Conservation (phyloP, 2,113 vertebrate species). For the Ptilorrhoa leucosticta region DNA sequence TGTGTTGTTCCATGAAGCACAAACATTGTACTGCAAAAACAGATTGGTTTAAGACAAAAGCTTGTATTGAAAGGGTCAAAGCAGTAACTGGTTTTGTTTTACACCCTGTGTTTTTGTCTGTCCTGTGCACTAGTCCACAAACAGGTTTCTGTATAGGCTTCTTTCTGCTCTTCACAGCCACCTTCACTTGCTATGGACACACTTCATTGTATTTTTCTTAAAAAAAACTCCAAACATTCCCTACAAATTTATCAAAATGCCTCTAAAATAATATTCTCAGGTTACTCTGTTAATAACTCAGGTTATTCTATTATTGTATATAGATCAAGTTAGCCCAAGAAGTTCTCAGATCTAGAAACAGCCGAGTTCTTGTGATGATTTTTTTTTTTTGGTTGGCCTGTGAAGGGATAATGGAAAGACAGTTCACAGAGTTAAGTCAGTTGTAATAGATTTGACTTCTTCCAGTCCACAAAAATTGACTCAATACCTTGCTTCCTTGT, state of each 20-base stretch:
- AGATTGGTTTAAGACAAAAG: not conserved
- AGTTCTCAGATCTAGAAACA: not conserved
- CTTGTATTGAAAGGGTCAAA: not conserved
- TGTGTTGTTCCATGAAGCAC: not conserved
- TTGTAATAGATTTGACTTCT: not conserved
- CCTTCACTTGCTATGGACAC: not conserved
- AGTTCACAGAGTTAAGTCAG: not conserved
- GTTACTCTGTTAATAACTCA: not conserved
- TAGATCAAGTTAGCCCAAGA: not conserved
- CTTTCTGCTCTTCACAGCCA: not conserved
- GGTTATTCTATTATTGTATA: not conserved
- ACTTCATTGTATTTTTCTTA: not conserved
- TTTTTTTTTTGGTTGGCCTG: not conserved
- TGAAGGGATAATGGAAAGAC: not conserved
- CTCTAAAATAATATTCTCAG: not conserved
- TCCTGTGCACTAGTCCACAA: not conserved
- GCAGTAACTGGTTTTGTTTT: not conserved
- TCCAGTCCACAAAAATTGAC: constrained; percentile 69
- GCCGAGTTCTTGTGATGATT: not conserved
- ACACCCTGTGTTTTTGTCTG: not conserved
- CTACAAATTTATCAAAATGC: not conserved
- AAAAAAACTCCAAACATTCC: not conserved
- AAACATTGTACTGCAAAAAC: not conserved
- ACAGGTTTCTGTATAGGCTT: not conserved
- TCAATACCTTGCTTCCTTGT: constrained; percentile 87